These are phyloP conservation scores for Dicyrtoma fusca DNA, from an alignment of 2,888 invertebrate species.

Conservation along the genomic window DNA sequence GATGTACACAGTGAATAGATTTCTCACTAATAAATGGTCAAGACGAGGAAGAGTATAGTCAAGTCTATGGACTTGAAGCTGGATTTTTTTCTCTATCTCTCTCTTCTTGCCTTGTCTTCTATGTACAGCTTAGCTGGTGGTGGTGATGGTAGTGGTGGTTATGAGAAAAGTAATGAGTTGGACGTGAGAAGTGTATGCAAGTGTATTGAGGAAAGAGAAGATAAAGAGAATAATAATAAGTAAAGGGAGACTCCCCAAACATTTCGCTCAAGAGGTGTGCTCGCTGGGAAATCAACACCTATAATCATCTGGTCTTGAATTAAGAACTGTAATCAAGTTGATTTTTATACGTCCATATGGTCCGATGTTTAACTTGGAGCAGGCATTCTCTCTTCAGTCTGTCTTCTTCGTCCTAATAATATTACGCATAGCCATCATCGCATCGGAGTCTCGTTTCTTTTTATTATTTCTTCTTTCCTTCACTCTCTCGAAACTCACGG, in stretches of 20 bases:
- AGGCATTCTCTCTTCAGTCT: background rate
- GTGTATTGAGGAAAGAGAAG: background rate
- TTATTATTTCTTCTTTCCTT: background rate
- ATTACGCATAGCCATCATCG: too few relatives aligned
- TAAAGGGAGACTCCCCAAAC: constrained; percentile 16
- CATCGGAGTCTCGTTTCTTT: too few relatives aligned
- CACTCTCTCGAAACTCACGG: background rate
- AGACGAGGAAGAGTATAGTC: background rate
- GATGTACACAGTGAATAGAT: constrained; percentile 37
- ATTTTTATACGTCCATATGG: constrained; percentile 45
- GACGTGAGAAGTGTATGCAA: constrained; percentile 52
- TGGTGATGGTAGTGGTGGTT: constrained; percentile 33
- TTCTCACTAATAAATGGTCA: constrained; percentile 40
- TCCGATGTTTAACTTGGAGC: constrained; percentile 4
- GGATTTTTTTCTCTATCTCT: too few relatives aligned
- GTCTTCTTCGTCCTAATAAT: background rate
- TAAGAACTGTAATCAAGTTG: constrained; percentile 57
- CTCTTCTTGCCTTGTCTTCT: too few relatives aligned
- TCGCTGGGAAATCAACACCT: constrained; percentile 56
- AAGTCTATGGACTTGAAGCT: too few relatives aligned
- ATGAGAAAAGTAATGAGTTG: constrained; percentile 51
- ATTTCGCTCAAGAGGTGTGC: constrained; percentile 47
- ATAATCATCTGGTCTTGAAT: constrained; percentile 57
- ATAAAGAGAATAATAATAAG: constrained; percentile 26
- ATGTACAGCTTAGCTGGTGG: constrained; percentile 18